Evolutionary conservation across 2,888 invertebrate genomes (phyloP), one percentile per base, ranked within the genome.

Genomic region (Colletes collaris): DNA sequence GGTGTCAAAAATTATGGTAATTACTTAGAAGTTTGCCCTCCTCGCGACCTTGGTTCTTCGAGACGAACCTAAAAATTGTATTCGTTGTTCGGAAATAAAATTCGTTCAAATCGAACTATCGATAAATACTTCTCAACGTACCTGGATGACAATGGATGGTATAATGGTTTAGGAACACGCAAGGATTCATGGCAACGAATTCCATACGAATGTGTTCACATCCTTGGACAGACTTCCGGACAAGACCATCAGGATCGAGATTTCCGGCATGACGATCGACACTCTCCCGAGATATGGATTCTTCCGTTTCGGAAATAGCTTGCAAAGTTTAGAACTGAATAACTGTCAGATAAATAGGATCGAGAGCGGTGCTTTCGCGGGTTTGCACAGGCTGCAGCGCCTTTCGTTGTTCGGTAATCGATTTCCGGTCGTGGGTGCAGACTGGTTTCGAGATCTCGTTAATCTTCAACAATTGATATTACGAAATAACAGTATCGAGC

Each of bases 221-320:
- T 87, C 87, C 11, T 19, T 91, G 64, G 89, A 88, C 19, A 68
- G 84, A 5, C 77, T 90, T 8, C 87, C 89, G 19, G 91, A 91
- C 44, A 85, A 86, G 19, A 88, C 86, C 0, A 81, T 82, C 0
- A 89, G 89, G 88, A 88, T 91, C 40, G 82, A 87, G 53, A 76
- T 91, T 3, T 76, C 78, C 6, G 85, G 87, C 1, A n/a, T 90
- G 3, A 53, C n/a, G 11, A 83, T 91, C 13, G 76, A 86, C 0
- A 74, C 35, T 0, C 35, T 91, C 4, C 82, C 81, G 16, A 77
- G 83, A 5, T 91, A 90, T 69, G 76, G 79, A 3, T 91, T 91
- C 65, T 91, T 91, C 67, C 83, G 89, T 10, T 91, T 91, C 62
- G 91, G 91, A 4, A 91, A 90, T 58, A 91, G 85, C 4, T 52